Conservation (phyloP, 2,888 invertebrate species). For the Venusia cambrica region DNA sequence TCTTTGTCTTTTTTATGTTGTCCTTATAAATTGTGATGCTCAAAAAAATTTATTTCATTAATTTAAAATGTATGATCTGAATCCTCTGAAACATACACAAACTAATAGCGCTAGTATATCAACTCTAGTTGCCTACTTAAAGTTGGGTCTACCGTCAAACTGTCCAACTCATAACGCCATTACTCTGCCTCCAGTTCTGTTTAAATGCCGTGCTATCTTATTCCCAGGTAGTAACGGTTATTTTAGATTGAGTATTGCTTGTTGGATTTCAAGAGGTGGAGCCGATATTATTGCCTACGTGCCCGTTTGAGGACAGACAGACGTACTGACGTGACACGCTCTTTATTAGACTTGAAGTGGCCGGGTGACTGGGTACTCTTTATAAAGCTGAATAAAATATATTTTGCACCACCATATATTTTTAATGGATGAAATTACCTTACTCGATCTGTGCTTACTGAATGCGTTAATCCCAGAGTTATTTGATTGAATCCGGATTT, state of each 20-base stretch:
- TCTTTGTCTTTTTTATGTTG: no score
- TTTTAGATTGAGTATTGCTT: conserved; percentile 21
- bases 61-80: no score
- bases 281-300: conserved; percentile 54
- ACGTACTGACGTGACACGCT: conserved; percentile 44
- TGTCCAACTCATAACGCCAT: conserved; percentile 65
- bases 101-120: conserved; percentile 40
- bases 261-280: conserved; percentile 32
- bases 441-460: no score
- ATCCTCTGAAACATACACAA: conserved; percentile 32
- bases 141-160: conserved; percentile 58
- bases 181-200: conserved; percentile 29
- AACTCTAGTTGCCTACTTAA: conserved; percentile 51
- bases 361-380: conserved; percentile 8
- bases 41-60: no score
- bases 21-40: no score
- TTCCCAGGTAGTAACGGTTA: conserved; percentile 14
- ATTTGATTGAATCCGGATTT: no score
- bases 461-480: no score
- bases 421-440: no score
- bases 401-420: no score
- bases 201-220: conserved; percentile 17
- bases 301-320: conserved; percentile 45
- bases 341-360: conserved; percentile 52
- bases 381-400: conserved; percentile 14